Evolutionary conservation across 2,888 invertebrate genomes (phyloP), one percentile per base, ranked within the genome.

Genomic region (Patella depressa): DNA sequence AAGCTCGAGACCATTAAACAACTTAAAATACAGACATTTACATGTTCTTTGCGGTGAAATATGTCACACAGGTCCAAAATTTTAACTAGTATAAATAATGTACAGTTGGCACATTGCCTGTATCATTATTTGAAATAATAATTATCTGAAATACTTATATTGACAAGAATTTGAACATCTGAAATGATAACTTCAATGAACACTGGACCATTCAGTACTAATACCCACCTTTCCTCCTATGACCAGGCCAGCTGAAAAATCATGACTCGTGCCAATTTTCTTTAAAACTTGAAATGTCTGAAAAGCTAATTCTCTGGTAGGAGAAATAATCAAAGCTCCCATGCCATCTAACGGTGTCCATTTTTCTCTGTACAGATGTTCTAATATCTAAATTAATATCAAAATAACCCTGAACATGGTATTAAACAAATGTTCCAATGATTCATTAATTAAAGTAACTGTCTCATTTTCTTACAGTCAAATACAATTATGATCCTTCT

Each of bases 251-350:
- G 97, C 98, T 1, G 98, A 98, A 90, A 99, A 96, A 83, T 98
- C 96, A 92, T 99, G 99, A 83, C 95, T 93, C 71, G 93, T 92
- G 1, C 99, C 99, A 74, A 99, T 93, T 92, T 96, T 96, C 80
- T 95, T 94, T 45, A 99, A 91, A 0, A 96, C 96, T 91, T 98
- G 96, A 92, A 97, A 99, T 87, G 97, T 99, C 91, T 99, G 99
- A 90, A 96, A 96, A 0, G 99, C 98, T 55, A 99, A 93, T 92
- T 99, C 99, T 87, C 99, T 93, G 0, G 98, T 99, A 0, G 99
- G 99, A 4, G 98, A 97, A 83, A 99, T 98, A 14, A 99, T 95
- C 19, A 99, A 92, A 9, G 97, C 98, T 1, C 98, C 98, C 0
- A 98, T 92, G 2, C 98, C 98, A 93, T 98, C 98, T 24, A 95